A percentile compares a stretch with the other conserved stretches of the same genome.
phyloP scores from a whole-genome alignment of 2,888 invertebrate genomes.

The Meta bourneti region DNA sequence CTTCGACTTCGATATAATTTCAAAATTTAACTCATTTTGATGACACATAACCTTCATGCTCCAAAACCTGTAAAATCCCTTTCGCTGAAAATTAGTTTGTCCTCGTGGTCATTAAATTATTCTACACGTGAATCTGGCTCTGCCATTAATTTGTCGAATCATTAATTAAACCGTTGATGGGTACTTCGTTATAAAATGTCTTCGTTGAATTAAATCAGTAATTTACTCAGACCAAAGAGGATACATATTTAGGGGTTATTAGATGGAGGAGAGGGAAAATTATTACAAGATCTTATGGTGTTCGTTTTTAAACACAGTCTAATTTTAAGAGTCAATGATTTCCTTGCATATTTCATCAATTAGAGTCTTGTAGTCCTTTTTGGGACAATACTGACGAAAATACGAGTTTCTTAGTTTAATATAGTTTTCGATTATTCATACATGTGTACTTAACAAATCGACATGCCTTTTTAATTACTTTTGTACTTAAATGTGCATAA shows the following conservation, averaged over 20 bases:
- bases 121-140: neutral
- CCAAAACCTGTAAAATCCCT: neutral
- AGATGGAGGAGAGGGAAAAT: neutral
- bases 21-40: neutral
- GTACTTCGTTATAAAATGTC: neutral
- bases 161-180: neutral
- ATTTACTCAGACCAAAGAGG: neutral
- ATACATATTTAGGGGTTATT: neutral
- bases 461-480: too few species aligned
- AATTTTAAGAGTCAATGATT: too few species aligned
- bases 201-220: neutral
- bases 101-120: neutral
- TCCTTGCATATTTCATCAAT: too few species aligned
- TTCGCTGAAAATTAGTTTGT: neutral
- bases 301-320: neutral
- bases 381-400: too few species aligned
- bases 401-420: too few species aligned
- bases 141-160: neutral
- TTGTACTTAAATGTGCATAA: too few species aligned
- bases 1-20: too few species aligned
- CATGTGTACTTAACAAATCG: too few species aligned
- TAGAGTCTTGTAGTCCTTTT: too few species aligned
- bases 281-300: neutral
- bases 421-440: too few species aligned
- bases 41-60: neutral